phyloP scores from a whole-genome alignment of 2,888 invertebrate genomes.

The Pharmacophagus antenor region DNA sequence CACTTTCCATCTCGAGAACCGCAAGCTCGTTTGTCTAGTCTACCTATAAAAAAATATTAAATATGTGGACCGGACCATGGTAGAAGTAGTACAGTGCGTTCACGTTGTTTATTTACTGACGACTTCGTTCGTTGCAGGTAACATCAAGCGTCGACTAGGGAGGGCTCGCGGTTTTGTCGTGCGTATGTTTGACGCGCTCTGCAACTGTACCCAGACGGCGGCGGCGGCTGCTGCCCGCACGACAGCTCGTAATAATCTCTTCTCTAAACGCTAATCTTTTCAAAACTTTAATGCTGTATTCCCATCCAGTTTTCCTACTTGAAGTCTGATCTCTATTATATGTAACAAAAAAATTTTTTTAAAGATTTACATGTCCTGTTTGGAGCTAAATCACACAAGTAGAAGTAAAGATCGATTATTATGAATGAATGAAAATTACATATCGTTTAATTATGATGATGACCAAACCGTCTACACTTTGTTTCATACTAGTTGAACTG shows the following conservation, averaged over 20 bases:
- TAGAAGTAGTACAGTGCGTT: not conserved
- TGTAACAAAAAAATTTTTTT: slow-evolving; percentile 6
- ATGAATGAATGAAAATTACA: slow-evolving; percentile 1
- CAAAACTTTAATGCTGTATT: slow-evolving; percentile 40
- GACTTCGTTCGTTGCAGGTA: slow-evolving; percentile 74
- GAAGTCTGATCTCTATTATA: slow-evolving; percentile 19
- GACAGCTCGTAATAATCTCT: slow-evolving; percentile 69
- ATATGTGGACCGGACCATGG: no score
- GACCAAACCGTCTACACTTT: not conserved
- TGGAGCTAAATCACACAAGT: not conserved
- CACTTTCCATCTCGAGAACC: no score
- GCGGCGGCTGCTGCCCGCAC: slow-evolving; percentile 78
- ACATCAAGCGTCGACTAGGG: slow-evolving; percentile 81
- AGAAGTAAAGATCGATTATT: not conserved
- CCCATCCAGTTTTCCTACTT: slow-evolving; percentile 5
- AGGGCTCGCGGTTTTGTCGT: slow-evolving; percentile 82
- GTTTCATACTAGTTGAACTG: not conserved
- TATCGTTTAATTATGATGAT: not conserved
- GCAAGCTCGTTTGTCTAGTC: no score
- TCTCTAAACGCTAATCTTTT: slow-evolving; percentile 65
- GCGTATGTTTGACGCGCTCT: slow-evolving; percentile 82
- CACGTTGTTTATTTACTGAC: no score
- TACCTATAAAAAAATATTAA: no score
- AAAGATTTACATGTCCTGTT: slow-evolving; percentile 4
- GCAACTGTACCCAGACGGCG: slow-evolving; percentile 83